These are phyloP conservation scores for Allobates femoralis DNA, from an alignment of 2,797 vertebrate species.

Conservation along the genomic window DNA sequence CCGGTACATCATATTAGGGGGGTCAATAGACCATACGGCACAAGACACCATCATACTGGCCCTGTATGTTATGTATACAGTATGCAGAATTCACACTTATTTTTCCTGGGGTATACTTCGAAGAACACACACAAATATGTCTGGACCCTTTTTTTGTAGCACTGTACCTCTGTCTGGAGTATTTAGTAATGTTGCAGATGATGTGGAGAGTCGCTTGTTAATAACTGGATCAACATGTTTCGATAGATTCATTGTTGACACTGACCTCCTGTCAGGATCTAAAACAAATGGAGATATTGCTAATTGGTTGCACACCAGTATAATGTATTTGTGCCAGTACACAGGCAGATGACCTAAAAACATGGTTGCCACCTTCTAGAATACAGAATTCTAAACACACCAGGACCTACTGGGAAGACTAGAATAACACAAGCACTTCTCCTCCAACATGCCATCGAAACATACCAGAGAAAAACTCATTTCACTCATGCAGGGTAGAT, in stretches of 20 bases:
- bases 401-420: background rate
- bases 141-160: conserved; percentile 50
- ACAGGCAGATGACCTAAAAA: background rate
- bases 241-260: conserved; percentile 98
- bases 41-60: background rate
- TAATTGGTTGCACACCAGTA: conserved; percentile 77
- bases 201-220: conserved; percentile 95
- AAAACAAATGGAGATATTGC: conserved; percentile 85
- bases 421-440: background rate
- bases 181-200: conserved; percentile 96
- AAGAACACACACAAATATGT: background rate
- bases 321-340: conserved; percentile 47
- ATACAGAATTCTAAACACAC: conserved; percentile 14
- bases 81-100: background rate
- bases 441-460: background rate
- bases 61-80: background rate
- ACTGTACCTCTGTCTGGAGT: conserved; percentile 96
- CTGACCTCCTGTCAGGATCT: conserved; percentile 95
- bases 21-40: background rate
- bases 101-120: background rate
- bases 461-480: background rate
- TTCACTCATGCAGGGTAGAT: background rate
- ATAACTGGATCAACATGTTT: conserved; percentile 95
- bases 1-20: background rate
- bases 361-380: background rate